Evolutionary conservation across 1,140 invertebrate species (phyloP), one percentile per base, ranked within the genome.

Genomic region (Triops cancriformis): DNA sequence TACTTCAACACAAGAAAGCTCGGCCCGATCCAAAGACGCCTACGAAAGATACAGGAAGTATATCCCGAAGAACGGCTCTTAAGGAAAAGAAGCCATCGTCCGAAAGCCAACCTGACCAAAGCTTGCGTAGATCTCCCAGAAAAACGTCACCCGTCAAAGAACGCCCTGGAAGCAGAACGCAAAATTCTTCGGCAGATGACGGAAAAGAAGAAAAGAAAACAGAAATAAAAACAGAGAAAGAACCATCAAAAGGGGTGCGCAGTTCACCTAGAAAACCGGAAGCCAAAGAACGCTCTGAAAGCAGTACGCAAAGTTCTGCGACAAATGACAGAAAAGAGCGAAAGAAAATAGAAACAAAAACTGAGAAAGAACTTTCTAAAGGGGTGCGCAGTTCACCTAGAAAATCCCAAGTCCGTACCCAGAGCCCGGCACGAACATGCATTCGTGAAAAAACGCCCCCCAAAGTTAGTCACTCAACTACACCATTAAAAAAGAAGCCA

Each of bases 1-100:
- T 26, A 42, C 42, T 42, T 83, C 82, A 83, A 26, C 80, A 80
- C 0, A 41, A 80, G 45, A 73, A 72, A 45, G 10, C 51, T 45
- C 26, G 72, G 0, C 23, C 73, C 26, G 27, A 27, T 26, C 78
- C 37, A 27, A 27, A 37, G 11, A 76, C 18, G 5, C 14, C 31
- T 10, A 51, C 14, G 37, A 76, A 80, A 72, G 4, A 11, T 14
- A 72, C 26, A 37, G 37, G 26, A 18, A 75, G 31, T 31, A 1
- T n/a, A 14, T 23, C 14, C 6, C 31, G 11, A 31, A 72, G 73
- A 18, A 28, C 37, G 26, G 42, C 75, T 23, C 2, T 9, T 5
- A 76, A 76, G 42, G 41, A 45, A 26, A 31, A 51, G 75, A 51
- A 76, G 26, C 23, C 27, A 10, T 26, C 23, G 31, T 75, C 28